A percentile compares a stretch with the other conserved stretches of the same genome.
phyloP scores from a whole-genome alignment of 2,888 invertebrate genomes.

The Drosophila macrospina region DNA sequence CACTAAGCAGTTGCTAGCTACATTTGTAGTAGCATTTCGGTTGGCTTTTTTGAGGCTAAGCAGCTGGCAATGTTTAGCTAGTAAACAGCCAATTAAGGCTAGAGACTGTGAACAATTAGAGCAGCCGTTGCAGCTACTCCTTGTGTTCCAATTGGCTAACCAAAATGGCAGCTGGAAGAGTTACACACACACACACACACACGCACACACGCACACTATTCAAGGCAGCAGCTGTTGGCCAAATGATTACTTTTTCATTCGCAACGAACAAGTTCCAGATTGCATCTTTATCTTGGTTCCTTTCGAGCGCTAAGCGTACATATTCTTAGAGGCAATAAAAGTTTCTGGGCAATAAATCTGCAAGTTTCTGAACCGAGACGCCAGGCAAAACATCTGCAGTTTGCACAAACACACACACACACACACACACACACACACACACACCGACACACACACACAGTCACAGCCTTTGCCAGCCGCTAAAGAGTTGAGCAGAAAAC shows the following conservation, averaged over 20 bases:
- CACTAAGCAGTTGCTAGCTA: background rate
- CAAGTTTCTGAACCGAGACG: constrained; percentile 78
- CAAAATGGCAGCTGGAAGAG: constrained; percentile 41
- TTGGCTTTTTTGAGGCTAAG: background rate
- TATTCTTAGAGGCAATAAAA: constrained; percentile 79
- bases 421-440: constrained; percentile 36
- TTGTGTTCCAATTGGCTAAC: constrained; percentile 46
- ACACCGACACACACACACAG: constrained; percentile 35
- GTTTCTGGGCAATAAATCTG: constrained; percentile 80
- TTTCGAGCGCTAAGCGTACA: constrained; percentile 55
- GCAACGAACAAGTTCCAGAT: constrained; percentile 70
- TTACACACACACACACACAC: constrained; percentile 14
- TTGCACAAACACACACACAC: constrained; percentile 52
- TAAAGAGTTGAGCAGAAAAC: constrained; percentile 71
- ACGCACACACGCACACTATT: too few species aligned
- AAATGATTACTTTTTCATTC: constrained; percentile 25
- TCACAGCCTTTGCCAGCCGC: background rate
- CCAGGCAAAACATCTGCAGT: constrained; percentile 70
- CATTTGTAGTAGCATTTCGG: background rate
- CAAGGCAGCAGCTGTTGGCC: constrained; percentile 59
- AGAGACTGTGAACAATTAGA: constrained; percentile 31
- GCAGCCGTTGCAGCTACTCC: constrained; percentile 34
- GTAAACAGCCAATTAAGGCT: constrained; percentile 42
- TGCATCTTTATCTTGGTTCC: constrained; percentile 69
- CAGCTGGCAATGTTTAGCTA: constrained; percentile 28